Evolutionary conservation across 35 echinoderm and acorn worm species (phyloP), one percentile per base, ranked within the genome.

Genomic region (Lytechinus pictus): DNA sequence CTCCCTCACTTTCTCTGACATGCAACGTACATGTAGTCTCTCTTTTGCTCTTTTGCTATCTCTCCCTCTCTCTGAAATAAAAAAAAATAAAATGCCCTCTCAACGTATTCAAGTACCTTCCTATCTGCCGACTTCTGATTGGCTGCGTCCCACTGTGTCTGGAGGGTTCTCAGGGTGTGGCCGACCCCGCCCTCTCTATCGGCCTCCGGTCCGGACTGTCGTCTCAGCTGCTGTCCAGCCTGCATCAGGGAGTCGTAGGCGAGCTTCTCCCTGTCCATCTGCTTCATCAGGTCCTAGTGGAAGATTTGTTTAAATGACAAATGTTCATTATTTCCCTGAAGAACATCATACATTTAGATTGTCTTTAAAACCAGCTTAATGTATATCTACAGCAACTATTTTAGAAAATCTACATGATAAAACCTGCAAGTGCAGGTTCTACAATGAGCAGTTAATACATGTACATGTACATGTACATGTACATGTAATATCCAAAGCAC

Each of bases 111-210:
- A 90, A 87, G 54, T 95, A 99, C 98, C 97, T 99, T 95, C 95
- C 97, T 97, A 28, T 99, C 98, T 27, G 95, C 86, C 27, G 98
- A 94, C 94, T 98, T 99, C 53, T 98, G 92, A 44, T 91, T 94
- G 0, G 96, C 94, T 12, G 54, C 92, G 9, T 99, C 95, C 98
- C 98, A 99, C 60, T 96, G 94, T 54, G 96, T 95, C 89, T 98
- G 95, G 44, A 99, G 86, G 19, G 96, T 94, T 51, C 87, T 54
- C 4, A 99, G 88, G 29, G 95, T 95, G 51, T 97, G 97, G 21
- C 95, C 95, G 21, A 98, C 92, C 14, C 98, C 98, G 28, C 97
- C 97, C 94, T 98, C 91, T 28, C 86, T 95, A 87, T 97, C 95
- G 10, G 97, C 97, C 9, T 96, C 98, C 14, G 98, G 97, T 66